These are phyloP conservation scores for Seira musarum DNA, from an alignment of 2,888 invertebrate species.

Conservation along the genomic window DNA sequence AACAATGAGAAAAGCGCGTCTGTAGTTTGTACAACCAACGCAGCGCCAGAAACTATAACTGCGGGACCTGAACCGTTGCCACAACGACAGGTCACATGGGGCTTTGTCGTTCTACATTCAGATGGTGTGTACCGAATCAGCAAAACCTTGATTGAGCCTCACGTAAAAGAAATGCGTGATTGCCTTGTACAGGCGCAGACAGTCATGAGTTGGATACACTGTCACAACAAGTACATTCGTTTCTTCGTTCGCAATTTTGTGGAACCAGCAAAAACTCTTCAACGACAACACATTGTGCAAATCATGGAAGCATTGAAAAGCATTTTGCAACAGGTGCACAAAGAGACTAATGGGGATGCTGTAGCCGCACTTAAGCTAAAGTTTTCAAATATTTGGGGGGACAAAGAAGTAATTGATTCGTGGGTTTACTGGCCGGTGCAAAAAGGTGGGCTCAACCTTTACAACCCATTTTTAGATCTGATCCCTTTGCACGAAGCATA, in stretches of 20 bases:
- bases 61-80: conserved; percentile 52
- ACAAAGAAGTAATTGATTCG: conserved; percentile 57
- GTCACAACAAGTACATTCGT: conserved; percentile 59
- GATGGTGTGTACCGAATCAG: conserved; percentile 60
- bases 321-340: conserved; percentile 46
- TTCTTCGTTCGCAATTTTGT: conserved; percentile 66
- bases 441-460: conserved; percentile 56
- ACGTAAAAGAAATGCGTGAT: conserved; percentile 53
- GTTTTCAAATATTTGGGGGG: conserved; percentile 42
- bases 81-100: conserved; percentile 57
- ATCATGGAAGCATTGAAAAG: conserved; percentile 48
- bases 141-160: conserved; percentile 28
- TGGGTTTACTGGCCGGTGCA: conserved; percentile 65
- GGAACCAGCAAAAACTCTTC: conserved; percentile 47
- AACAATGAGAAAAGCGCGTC: conserved; percentile 60
- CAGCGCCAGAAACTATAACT: neutral
- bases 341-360: conserved; percentile 35
- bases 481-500: conserved; percentile 46
- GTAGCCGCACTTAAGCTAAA: conserved; percentile 52
- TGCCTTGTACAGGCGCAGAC: conserved; percentile 43
- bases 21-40: conserved; percentile 20
- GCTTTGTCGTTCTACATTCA: conserved; percentile 57
- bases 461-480: conserved; percentile 60
- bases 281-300: conserved; percentile 58
- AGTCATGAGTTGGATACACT: conserved; percentile 61